Evolutionary conservation across 2,797 vertebrate species (phyloP), one percentile per base, ranked within the genome.

Genomic region (Diplodus puntazzo): DNA sequence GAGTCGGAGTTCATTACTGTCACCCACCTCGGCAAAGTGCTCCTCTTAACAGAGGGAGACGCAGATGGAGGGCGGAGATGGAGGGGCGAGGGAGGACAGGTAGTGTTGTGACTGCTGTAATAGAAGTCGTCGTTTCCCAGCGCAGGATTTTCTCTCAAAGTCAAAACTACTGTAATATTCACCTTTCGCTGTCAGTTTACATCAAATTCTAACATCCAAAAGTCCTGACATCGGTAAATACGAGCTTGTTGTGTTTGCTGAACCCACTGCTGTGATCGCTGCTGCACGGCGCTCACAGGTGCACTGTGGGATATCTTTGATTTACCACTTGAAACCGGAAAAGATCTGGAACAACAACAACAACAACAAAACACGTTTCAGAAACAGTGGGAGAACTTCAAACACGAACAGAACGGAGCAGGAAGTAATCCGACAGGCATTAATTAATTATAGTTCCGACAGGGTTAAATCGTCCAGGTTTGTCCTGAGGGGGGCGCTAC

Each of bases 1-100:
- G 83, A 92, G 89, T 89, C 89, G 90, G 82, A 90, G 86, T 89
- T 90, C 85, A 89, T 93, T 92, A 93, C 80, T 77, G 86, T 86
- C 90, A 85, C 70, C 77, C 62, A 68, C 65, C 81, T 61, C 73
- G 1, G 82, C 54, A 66, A 79, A 83, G 82, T 59, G 75, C 80
- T 79, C 49, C 49, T 73, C 60, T 69, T 59, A 48, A 50, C 80
- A 59, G 61, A 65, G 55, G 70, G 77, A 60, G 72, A 70, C 66
- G 18, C 72, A 18, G 87, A 69, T 34, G 74, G 67, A 62, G 42
- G 70, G 53, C 1, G 34, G 39, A 27, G 63, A 57, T 2, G 39
- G 57, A 62, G 46, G 55, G 23, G 14, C 50, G 68, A 54, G 71
- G 11, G 11, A 48, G 69, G 76, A 78, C 59, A 17, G 69, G 77